Base-by-base conservation (phyloP, 2,797 vertebrate genomes). In the Chaunax sp. region DNA sequence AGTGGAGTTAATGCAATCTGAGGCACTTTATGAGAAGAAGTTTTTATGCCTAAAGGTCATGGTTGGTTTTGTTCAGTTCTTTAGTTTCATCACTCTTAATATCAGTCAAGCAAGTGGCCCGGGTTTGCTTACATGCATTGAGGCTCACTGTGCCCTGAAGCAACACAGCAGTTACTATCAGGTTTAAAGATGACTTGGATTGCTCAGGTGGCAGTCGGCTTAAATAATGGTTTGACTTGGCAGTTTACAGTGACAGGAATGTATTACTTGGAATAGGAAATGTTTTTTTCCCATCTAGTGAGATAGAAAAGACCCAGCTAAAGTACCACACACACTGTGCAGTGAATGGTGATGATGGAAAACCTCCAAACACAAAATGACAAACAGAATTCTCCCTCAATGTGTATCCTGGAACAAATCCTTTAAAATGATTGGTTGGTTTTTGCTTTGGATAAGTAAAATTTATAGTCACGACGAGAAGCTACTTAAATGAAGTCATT, bases 121-220 rank as follows among this genome's bases (percentile, higher is more conserved):
- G 3, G 7, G 62, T 74, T 74, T 65, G 58, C 37, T 72, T 51
- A 72, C 58, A 43, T 60, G 38, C 23, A n/a, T 5, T 28, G 61
- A 56, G 50, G 71, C 62, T 68, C 13, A 18, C 69, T 49, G 28
- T 46, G 44, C 57, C 82, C 82, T 81, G 57, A 44, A 80, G 83
- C 77, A 71, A 73, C 72, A 62, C 70, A 60, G 70, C 67, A 35
- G 65, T 62, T 69, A 64, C 72, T 80, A 81, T 87, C 79, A 80
- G 77, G 76, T 90, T 86, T 85, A 87, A 84, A 89, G 86, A 89
- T 88, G 82, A 82, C 76, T 71, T 57, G 55, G 78, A 77, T 82
- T 81, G 68, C 77, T 86, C 85, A 80, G 73, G 80, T 88, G 78
- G 78, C 83, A 89, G 81, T 77, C 65, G 20, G 67, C 81, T 86